Base-by-base conservation (phyloP, 2,113 vertebrate genomes). In the Ictidomys tridecemlineatus region DNA sequence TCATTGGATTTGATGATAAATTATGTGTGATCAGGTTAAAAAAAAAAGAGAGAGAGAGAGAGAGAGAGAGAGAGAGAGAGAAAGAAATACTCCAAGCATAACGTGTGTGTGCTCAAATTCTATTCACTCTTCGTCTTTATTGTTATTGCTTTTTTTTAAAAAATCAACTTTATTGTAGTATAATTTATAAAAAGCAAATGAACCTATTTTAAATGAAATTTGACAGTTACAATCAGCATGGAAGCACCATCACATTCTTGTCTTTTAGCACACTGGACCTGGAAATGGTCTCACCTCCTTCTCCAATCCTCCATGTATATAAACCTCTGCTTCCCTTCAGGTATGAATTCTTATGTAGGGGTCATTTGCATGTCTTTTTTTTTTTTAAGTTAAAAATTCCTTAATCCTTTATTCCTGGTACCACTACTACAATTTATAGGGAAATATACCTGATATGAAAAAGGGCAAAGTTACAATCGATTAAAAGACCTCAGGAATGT, bases 401-500 rank as follows among this genome's bases (percentile, higher is more conserved):
- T 53, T 4, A 53, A 53, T 53, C 5, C 17, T 53, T 53, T 53
- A 53, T 53, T 53, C 51, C 51, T 53, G 51, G 14, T 16, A 53
- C 51, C 51, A 17, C 51, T 53, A 16, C 51, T 16, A 53, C 51
- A 53, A 17, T 14, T 53, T 14, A 53, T 14, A 53, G 14, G 51
- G 51, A 14, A 53, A 53, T 53, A 53, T 53, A 17, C 51, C 51
- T 53, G 51, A 53, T 53, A 16, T 16, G 51, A 53, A 53, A 53
- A 53, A 53, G 51, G 14, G 14, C 48, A 53, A 53, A 53, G 51
- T 16, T 53, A 53, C 51, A 53, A 53, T 14, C 0, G 51, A 51
- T 53, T 98, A 99, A 96, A 99, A 98, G 98, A 99, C 98, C 98
- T 99, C 99, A 99, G 99, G 99, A 99, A 99, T 99, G 99, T 99